A percentile compares a stretch with the other conserved stretches of the same genome.
phyloP scores from a whole-genome alignment of 1,140 invertebrate genomes.

The Octopus sinensis region DNA sequence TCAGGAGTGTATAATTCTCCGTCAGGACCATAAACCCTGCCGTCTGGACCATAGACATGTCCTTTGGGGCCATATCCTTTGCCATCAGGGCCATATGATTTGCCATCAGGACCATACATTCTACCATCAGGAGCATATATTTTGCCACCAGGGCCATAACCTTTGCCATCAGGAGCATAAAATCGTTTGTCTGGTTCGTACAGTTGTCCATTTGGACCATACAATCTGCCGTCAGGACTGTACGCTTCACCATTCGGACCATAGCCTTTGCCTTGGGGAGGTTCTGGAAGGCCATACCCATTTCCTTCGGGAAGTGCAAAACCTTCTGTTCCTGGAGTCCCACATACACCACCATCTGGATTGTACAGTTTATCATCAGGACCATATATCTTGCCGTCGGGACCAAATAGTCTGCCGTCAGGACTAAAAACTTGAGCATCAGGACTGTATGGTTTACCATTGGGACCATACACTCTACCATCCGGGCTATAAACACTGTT shows the following conservation, averaged over 20 bases:
- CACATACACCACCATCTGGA: no score
- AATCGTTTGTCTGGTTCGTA: neutral
- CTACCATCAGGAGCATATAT: neutral
- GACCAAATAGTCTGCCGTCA: neutral
- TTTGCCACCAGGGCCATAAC: neutral
- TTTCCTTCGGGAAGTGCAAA: no score
- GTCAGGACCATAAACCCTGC: neutral
- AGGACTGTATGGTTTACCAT: neutral
- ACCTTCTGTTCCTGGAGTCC: no score
- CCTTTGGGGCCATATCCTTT: neutral
- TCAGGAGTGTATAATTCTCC: neutral
- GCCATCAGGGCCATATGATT: neutral
- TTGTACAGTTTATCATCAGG: neutral
- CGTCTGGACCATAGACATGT: neutral
- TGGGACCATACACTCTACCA: neutral
- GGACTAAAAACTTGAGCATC: neutral
- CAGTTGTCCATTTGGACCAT: neutral
- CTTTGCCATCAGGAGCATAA: neutral
- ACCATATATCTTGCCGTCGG: neutral
- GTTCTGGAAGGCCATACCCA: no score
- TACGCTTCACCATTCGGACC: neutral
- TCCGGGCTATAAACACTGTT: neutral
- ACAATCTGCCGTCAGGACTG: neutral
- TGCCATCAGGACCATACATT: neutral
- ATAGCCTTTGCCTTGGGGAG: no score